Percentiles rank a stretch among this genome's conserved stretches.
Conservation (phyloP, 2,888 invertebrate species). For the Dryobota labecula region DNA sequence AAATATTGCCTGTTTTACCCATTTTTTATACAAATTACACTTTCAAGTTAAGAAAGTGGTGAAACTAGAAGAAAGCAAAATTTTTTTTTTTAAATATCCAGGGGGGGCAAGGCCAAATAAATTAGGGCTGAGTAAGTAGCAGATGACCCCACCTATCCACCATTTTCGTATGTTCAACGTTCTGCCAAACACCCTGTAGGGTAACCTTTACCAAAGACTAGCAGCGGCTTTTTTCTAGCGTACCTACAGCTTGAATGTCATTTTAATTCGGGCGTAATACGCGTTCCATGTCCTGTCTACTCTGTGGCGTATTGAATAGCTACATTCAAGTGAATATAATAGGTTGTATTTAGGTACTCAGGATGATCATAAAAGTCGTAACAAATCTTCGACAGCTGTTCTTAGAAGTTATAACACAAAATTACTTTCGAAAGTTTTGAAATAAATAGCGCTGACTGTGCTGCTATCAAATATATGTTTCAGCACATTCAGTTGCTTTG, state of each 20-base stretch:
- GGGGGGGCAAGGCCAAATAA: no score
- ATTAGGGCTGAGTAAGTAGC: no score
- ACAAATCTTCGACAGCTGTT: constrained; percentile 30
- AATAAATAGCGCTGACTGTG: neutral
- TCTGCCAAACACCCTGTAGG: no score
- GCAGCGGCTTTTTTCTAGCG: neutral
- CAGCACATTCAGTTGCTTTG: neutral
- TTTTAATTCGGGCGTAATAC: neutral
- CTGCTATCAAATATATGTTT: neutral
- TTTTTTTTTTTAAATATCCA: no score
- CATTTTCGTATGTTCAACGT: no score
- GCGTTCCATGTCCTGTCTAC: neutral
- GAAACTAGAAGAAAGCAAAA: no score
- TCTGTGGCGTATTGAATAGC: constrained; percentile 15
- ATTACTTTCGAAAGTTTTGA: constrained; percentile 29
- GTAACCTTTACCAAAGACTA: neutral
- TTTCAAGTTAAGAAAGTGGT: no score
- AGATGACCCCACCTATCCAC: no score
- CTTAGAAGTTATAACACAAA: constrained; percentile 12
- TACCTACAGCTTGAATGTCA: neutral
- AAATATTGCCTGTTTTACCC: no score
- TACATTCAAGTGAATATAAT: constrained; percentile 21
- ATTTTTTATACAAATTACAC: no score
- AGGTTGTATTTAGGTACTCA: constrained; percentile 22
- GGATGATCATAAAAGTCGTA: constrained; percentile 36